Conservation (phyloP, 2,797 vertebrate genomes). For the Pygocentrus nattereri region DNA sequence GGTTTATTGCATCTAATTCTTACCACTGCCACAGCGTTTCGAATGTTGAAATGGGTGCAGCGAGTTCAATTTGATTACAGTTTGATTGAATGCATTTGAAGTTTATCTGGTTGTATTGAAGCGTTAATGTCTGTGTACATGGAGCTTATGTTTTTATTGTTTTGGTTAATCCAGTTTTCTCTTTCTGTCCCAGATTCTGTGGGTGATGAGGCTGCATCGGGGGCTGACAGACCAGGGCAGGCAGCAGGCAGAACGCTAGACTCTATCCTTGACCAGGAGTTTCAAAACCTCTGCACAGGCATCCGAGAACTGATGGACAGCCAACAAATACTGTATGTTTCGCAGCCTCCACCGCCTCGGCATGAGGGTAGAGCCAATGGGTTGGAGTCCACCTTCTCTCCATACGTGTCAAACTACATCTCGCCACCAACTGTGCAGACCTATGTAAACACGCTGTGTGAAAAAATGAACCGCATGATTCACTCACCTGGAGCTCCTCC, state of each 20-base stretch:
- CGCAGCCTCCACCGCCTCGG: conserved; percentile 76
- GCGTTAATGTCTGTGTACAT: neutral
- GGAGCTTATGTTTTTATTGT: neutral
- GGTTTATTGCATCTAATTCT: neutral
- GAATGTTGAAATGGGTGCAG: neutral
- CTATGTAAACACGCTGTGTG: conserved; percentile 86
- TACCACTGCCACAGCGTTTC: neutral
- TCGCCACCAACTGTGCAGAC: conserved; percentile 83
- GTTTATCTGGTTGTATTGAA: neutral
- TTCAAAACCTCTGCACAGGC: conserved; percentile 86
- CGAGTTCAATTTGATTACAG: no score
- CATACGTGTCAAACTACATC: conserved; percentile 82
- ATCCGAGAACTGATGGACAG: conserved; percentile 89
- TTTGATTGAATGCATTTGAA: neutral
- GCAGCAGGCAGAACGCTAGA: conserved; percentile 79
- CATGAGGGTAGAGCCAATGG: conserved; percentile 72
- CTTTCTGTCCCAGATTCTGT: conserved; percentile 20
- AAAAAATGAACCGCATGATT: conserved; percentile 86
- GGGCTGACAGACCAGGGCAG: conserved; percentile 62
- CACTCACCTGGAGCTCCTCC: conserved; percentile 67
- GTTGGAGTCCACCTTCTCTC: conserved; percentile 82
- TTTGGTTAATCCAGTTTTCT: neutral
- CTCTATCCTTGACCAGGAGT: conserved; percentile 87
- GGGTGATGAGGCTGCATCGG: conserved; percentile 49
- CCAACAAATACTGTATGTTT: conserved; percentile 84